These are phyloP conservation scores for Criorhina ranunculi DNA, from an alignment of 2,888 invertebrate genomes.

Conservation along the genomic window DNA sequence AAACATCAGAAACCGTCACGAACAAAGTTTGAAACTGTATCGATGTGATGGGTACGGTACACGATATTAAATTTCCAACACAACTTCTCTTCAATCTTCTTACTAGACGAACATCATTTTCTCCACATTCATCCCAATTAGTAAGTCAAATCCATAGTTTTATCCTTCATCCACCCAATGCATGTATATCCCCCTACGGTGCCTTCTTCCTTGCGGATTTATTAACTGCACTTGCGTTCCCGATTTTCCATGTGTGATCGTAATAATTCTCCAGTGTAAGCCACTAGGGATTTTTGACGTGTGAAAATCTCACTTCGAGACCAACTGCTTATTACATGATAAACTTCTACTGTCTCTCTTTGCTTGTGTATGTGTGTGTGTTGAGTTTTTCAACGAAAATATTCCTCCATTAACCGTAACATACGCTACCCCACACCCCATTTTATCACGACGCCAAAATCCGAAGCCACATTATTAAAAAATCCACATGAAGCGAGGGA, in stretches of 20 bases:
- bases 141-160: neutral
- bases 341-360: constrained; percentile 4
- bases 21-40: too few relatives aligned
- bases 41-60: too few relatives aligned
- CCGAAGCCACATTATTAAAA: constrained; percentile 54
- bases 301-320: neutral
- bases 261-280: constrained; percentile 11
- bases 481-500: neutral
- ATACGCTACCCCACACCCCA: constrained; percentile 22
- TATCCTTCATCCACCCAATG: neutral
- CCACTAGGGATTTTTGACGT: constrained; percentile 1
- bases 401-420: constrained; percentile 31
- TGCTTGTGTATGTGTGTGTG: neutral
- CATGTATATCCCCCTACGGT: neutral
- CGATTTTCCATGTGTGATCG: neutral
- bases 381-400: constrained; percentile 8
- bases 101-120: too few relatives aligned
- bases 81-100: too few relatives aligned
- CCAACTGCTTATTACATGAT: constrained; percentile 13
- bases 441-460: constrained; percentile 29
- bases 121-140: neutral
- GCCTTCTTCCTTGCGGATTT: neutral
- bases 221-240: neutral
- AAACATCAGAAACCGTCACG: too few relatives aligned
- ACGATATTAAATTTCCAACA: too few relatives aligned